Conservation (phyloP, 92 coral and sea anemone genomes). For the Bergia sp. region DNA sequence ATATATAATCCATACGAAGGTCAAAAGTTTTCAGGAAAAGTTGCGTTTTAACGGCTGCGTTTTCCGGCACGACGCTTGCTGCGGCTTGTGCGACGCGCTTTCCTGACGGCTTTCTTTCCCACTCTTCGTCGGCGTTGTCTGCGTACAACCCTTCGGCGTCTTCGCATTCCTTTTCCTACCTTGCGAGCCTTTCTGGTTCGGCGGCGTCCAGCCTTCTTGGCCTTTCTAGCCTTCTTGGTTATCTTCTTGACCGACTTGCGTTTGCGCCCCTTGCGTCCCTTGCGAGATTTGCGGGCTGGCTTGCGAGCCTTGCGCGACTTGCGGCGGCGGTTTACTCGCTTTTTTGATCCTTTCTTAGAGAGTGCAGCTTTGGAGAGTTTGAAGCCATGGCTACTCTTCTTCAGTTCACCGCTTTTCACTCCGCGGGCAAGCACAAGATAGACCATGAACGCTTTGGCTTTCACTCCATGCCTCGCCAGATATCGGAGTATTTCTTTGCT, state of each 20-base stretch:
- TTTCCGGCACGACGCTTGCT: conserved; percentile 27
- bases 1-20: neutral
- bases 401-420: conserved; percentile 41
- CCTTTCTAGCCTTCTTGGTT: conserved; percentile 35
- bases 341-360: conserved; percentile 22
- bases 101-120: conserved; percentile 16
- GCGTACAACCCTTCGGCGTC: conserved; percentile 35
- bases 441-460: conserved; percentile 24
- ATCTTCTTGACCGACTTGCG: conserved; percentile 31
- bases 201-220: conserved; percentile 20
- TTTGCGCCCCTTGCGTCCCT: conserved; percentile 36
- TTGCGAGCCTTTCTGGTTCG: conserved; percentile 27
- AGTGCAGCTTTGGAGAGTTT: conserved; percentile 31
- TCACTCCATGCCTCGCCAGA: conserved; percentile 13
- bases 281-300: conserved; percentile 31
- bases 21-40: neutral
- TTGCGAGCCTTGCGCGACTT: conserved; percentile 41
- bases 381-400: conserved; percentile 38
- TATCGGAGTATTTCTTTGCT: conserved; percentile 43
- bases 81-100: conserved; percentile 31
- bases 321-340: conserved; percentile 24
- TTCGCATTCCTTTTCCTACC: conserved; percentile 14
- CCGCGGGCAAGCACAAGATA: conserved; percentile 47
- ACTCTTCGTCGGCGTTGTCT: conserved; percentile 27
- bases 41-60: conserved; percentile 35